Evolutionary conservation across 2,113 vertebrate genomes (phyloP).

Genomic region (Oryzias javanicus): DNA sequence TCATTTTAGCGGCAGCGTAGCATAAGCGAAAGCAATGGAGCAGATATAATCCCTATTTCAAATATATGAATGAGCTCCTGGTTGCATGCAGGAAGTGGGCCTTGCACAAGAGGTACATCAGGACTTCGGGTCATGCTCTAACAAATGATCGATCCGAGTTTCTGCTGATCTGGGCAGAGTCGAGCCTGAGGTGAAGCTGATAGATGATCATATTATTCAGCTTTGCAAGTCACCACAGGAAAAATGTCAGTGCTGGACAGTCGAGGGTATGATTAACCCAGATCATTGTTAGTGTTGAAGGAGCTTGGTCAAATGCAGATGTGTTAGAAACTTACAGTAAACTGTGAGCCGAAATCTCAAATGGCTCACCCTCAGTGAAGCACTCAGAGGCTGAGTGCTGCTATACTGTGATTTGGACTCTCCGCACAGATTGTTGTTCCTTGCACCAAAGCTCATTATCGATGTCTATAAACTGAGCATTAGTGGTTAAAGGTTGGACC

Average conservation of each 20-base stretch:
- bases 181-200: constrained; percentile 30
- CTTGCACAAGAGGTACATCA: constrained; percentile 39
- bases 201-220: constrained; percentile 37
- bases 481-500: constrained; percentile 34
- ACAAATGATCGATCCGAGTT: constrained; percentile 42
- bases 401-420: constrained; percentile 12
- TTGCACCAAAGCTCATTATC: constrained; percentile 45
- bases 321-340: constrained; percentile 21
- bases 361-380: constrained; percentile 37
- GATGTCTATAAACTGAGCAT: constrained; percentile 43
- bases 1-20: constrained; percentile 55
- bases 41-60: constrained; percentile 40
- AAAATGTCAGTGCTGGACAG: constrained; percentile 32
- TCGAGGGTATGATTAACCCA: constrained; percentile 24
- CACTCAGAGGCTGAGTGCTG: constrained; percentile 37
- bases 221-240: constrained; percentile 48
- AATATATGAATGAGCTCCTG: constrained; percentile 43
- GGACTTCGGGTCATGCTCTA: constrained; percentile 60
- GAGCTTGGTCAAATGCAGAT: constrained; percentile 6
- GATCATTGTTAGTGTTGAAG: constrained; percentile 15
- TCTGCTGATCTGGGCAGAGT: constrained; percentile 40
- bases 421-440: constrained; percentile 39
- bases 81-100: constrained; percentile 58
- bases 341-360: constrained; percentile 50
- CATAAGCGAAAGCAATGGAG: constrained; percentile 53